Conservation (phyloP, 2,797 vertebrate species). For the Falco berigora region DNA sequence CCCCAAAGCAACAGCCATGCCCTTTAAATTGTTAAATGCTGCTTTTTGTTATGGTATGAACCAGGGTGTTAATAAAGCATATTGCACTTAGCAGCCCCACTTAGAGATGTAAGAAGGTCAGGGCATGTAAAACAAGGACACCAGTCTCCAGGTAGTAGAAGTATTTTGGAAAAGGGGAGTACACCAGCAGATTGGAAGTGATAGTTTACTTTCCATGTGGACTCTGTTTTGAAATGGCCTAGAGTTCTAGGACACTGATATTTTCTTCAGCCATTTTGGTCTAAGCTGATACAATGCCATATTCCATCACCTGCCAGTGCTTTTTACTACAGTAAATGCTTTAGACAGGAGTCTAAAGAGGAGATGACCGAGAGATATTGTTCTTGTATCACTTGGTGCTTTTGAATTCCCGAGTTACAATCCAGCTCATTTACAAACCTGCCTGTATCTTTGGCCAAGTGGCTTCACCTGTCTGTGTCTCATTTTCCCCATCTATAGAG, state of each 20-base stretch:
- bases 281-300: not conserved
- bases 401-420: not conserved
- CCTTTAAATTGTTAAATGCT: not conserved
- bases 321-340: not conserved
- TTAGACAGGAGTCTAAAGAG: not conserved
- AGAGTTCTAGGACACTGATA: not conserved
- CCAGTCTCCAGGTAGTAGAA: not conserved
- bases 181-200: not conserved
- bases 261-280: not conserved
- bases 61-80: not conserved
- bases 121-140: not conserved
- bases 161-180: not conserved
- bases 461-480: not conserved
- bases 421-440: not conserved
- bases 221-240: not conserved
- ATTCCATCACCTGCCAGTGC: not conserved
- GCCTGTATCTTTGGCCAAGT: not conserved
- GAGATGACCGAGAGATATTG: not conserved
- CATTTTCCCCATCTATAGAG: not conserved
- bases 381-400: not conserved
- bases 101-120: not conserved
- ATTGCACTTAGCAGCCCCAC: not conserved
- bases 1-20: not conserved
- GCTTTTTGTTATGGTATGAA: not conserved
- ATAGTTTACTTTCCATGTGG: not conserved